phyloP scores from a whole-genome alignment of 2,113 vertebrate genomes.

The Campylomormyrus numenius region DNA sequence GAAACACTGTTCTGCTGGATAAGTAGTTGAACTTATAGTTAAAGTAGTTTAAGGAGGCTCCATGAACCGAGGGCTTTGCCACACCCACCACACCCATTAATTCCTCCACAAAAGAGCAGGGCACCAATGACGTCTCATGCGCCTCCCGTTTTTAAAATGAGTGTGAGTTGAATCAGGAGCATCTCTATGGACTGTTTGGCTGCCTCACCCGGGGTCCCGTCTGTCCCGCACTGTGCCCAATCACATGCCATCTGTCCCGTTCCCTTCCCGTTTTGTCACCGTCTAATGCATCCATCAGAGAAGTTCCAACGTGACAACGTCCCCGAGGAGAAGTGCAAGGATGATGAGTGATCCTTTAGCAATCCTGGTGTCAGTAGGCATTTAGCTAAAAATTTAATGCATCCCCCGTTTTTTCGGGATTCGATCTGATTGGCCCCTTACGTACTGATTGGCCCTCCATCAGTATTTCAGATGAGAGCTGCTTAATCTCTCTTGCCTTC shows the following conservation, averaged over 20 bases:
- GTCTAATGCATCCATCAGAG: not conserved
- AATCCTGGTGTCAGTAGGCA: not conserved
- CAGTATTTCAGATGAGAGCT: not conserved
- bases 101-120: not conserved
- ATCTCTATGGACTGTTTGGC: not conserved
- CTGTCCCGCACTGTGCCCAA: not conserved
- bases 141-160: not conserved
- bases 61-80: not conserved
- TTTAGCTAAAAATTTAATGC: not conserved
- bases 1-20: not conserved
- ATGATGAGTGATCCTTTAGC: not conserved
- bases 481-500: not conserved
- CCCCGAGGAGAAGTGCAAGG: not conserved
- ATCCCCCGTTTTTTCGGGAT: not conserved
- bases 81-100: not conserved
- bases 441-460: not conserved
- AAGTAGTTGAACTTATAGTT: not conserved
- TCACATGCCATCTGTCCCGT: not conserved
- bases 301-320: not conserved
- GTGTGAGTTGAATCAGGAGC: not conserved
- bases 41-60: not conserved
- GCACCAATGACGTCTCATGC: not conserved
- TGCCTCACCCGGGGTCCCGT: not conserved
- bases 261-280: not conserved
- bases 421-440: not conserved